phyloP scores from a whole-genome alignment of 2,797 vertebrate species.

The Lateolabrax maculatus region DNA sequence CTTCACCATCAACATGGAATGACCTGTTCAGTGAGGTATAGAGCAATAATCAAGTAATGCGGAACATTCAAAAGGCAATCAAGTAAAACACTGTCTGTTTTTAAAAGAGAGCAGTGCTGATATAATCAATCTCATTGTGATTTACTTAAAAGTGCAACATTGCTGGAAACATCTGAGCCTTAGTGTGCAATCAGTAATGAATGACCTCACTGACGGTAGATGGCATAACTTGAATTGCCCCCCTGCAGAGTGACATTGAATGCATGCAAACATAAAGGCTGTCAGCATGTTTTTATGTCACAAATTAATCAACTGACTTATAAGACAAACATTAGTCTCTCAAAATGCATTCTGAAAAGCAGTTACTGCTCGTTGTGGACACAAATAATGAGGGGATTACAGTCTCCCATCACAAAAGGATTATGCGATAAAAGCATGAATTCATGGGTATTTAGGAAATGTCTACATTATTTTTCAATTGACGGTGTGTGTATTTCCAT shows the following conservation, averaged over 20 bases:
- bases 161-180: slow-evolving; percentile 32
- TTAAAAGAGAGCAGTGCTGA: slow-evolving; percentile 18
- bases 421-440: slow-evolving; percentile 60
- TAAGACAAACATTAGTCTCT: slow-evolving; percentile 40
- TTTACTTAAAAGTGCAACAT: slow-evolving; percentile 38
- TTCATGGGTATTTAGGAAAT: slow-evolving; percentile 47
- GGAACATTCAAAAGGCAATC: slow-evolving; percentile 34
- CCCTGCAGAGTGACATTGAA: slow-evolving; percentile 32
- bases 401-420: slow-evolving; percentile 58
- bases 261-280: slow-evolving; percentile 42
- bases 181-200: slow-evolving; percentile 44
- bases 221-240: slow-evolving; percentile 30
- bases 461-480: slow-evolving; percentile 32
- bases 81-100: slow-evolving; percentile 30
- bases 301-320: slow-evolving; percentile 52
- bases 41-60: slow-evolving; percentile 19
- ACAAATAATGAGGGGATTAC: slow-evolving; percentile 76
- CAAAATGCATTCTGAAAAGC: slow-evolving; percentile 48
- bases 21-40: slow-evolving; percentile 29
- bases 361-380: slow-evolving; percentile 47
- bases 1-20: slow-evolving; percentile 17
- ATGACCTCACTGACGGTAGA: slow-evolving; percentile 46
- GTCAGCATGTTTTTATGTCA: slow-evolving; percentile 47
- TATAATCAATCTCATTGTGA: slow-evolving; percentile 45
- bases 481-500: slow-evolving; percentile 9